These are phyloP conservation scores for Python bivittatus DNA, from an alignment of 2,113 vertebrate genomes.

Conservation along the genomic window DNA sequence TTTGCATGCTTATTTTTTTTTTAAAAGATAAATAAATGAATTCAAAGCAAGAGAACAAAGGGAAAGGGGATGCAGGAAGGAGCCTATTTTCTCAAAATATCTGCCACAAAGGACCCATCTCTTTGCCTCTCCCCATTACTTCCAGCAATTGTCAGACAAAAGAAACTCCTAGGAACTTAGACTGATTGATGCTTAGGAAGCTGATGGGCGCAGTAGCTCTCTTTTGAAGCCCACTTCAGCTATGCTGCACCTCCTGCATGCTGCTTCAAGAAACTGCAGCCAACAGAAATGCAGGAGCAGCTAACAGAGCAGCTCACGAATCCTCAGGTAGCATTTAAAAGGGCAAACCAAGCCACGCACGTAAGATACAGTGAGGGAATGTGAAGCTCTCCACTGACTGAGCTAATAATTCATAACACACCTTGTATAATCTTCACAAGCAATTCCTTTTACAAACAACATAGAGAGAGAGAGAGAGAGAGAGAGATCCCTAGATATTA, in stretches of 20 bases:
- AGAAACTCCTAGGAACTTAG: neutral
- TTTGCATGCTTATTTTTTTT: conserved; percentile 55
- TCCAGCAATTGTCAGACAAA: neutral
- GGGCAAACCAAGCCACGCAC: neutral
- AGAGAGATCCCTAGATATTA: neutral
- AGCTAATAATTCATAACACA: neutral
- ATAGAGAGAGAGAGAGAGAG: neutral
- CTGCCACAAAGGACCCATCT: neutral
- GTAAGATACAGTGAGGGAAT: neutral
- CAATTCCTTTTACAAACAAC: neutral
- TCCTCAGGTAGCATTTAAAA: neutral
- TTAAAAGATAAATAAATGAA: neutral
- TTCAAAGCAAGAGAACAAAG: neutral
- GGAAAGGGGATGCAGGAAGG: neutral
- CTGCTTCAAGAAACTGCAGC: neutral
- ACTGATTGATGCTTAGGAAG: neutral
- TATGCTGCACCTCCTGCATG: neutral
- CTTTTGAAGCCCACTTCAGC: neutral
- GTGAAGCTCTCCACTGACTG: neutral
- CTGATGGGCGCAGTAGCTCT: neutral
- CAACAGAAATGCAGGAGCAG: neutral
- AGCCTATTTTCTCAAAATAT: neutral
- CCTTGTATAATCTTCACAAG: neutral
- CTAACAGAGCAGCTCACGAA: neutral
- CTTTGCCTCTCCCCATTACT: neutral